Evolutionary conservation across 2,113 vertebrate genomes (phyloP).

Genomic region (Cheilinus undulatus): DNA sequence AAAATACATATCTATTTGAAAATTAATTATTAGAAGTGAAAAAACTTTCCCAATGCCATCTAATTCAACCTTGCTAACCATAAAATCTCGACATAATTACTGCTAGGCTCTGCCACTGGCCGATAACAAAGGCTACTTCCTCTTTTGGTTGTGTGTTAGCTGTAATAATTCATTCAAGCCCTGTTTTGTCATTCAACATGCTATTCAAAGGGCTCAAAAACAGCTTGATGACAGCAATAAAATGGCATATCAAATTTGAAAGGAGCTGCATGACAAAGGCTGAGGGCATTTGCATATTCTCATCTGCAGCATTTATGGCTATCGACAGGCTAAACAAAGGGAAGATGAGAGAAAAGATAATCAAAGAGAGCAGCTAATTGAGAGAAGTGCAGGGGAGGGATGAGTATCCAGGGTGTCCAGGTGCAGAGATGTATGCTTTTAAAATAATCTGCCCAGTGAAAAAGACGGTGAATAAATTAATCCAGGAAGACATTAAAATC

Average conservation of each 20-base stretch:
- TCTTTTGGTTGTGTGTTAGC: slow-evolving; percentile 33
- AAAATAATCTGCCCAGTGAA: slow-evolving; percentile 36
- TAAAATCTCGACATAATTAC: slow-evolving; percentile 30
- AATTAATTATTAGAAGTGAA: too few species aligned
- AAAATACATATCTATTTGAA: too few species aligned
- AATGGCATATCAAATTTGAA: slow-evolving; percentile 61
- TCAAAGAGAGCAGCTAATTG: slow-evolving; percentile 73
- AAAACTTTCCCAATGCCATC: neutral
- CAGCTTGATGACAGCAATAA: slow-evolving; percentile 59
- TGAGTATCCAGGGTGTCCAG: slow-evolving; percentile 52
- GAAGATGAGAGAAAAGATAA: slow-evolving; percentile 71
- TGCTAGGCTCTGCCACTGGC: neutral
- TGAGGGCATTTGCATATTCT: slow-evolving; percentile 67
- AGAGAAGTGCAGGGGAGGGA: slow-evolving; percentile 27
- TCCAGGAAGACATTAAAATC: neutral
- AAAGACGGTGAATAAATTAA: slow-evolving; percentile 34
- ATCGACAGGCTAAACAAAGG: slow-evolving; percentile 59
- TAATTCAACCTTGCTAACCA: neutral
- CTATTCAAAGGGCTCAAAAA: slow-evolving; percentile 59
- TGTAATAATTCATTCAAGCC: slow-evolving; percentile 44
- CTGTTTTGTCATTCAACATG: slow-evolving; percentile 51
- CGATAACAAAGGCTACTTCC: slow-evolving; percentile 48
- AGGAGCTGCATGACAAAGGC: slow-evolving; percentile 34
- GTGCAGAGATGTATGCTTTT: slow-evolving; percentile 63
- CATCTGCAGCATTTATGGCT: slow-evolving; percentile 44